These are phyloP conservation scores for Pipistrellus pygmaeus DNA, from an alignment of 2,797 vertebrate species.

Conservation along the genomic window DNA sequence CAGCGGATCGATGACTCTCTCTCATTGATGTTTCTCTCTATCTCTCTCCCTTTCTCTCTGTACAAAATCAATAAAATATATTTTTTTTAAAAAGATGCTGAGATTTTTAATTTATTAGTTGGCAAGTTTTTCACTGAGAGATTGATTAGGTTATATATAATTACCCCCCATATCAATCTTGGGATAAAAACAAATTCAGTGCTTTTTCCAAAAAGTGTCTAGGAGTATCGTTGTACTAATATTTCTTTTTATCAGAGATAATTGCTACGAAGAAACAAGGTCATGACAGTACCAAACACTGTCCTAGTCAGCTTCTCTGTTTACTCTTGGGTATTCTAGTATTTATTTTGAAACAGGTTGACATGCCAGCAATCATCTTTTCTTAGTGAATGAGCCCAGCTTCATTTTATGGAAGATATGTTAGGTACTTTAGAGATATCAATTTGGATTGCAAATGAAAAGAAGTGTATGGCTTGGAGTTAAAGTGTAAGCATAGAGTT, in stretches of 20 bases:
- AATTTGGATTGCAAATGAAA: not conserved
- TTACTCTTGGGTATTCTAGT: not conserved
- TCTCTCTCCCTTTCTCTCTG: no score
- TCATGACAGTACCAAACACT: not conserved
- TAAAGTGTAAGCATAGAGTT: not conserved
- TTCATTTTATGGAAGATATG: constrained; percentile 34
- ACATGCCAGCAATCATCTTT: not conserved
- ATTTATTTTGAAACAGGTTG: constrained; percentile 24
- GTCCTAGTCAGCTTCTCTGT: not conserved
- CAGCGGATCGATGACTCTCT: no score
- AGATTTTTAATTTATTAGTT: not conserved
- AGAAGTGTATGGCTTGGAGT: not conserved
- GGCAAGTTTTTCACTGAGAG: not conserved
- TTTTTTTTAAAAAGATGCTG: not conserved
- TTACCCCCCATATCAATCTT: not conserved
- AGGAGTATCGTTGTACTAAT: not conserved
- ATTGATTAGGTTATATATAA: constrained; percentile 6
- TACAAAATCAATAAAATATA: no score
- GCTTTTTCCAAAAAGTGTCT: not conserved
- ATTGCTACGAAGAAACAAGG: not conserved
- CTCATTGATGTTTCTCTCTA: no score
- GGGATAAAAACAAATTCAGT: not conserved
- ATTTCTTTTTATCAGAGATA: not conserved
- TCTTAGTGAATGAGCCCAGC: not conserved
- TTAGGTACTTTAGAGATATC: not conserved